Evolutionary conservation across 2,797 vertebrate species (phyloP).

Genomic region (Lepidocolaptes lacrymiger): DNA sequence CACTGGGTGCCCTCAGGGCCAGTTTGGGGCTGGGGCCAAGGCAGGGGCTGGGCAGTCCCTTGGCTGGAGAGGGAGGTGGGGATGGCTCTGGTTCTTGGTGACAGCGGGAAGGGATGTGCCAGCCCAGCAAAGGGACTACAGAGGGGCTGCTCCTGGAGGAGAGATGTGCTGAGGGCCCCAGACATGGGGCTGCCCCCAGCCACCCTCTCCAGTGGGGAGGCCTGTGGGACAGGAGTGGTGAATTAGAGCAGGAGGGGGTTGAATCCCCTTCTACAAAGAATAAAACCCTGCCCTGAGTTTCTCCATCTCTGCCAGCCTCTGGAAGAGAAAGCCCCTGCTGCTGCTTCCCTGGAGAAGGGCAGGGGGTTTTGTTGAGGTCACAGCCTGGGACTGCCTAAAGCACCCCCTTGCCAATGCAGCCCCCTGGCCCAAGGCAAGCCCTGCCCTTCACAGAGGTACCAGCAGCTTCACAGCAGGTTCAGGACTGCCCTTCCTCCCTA

Average conservation of each 20-base stretch:
- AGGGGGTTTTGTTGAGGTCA: rapidly evolving
- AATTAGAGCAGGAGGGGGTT: not conserved
- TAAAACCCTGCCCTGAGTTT: not conserved
- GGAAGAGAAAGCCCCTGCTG: not conserved
- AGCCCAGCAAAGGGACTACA: not conserved
- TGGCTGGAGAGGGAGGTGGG: not conserved
- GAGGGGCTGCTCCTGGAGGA: not conserved
- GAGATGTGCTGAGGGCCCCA: not conserved
- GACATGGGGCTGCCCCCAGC: not conserved
- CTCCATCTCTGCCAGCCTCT: not conserved
- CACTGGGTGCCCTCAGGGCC: not conserved
- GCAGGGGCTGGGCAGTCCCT: not conserved
- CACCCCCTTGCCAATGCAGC: rapidly evolving
- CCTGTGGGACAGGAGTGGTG: not conserved
- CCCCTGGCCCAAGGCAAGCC: rapidly evolving
- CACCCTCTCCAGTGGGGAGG: not conserved
- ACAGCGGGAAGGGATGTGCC: not conserved
- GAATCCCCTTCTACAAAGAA: not conserved
- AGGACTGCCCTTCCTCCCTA: not conserved
- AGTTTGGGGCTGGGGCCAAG: not conserved
- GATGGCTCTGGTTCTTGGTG: rapidly evolving
- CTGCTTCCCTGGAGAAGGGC: not conserved
- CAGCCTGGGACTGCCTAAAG: not conserved
- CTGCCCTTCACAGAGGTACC: not conserved
- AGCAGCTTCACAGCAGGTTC: not conserved